phyloP scores from a whole-genome alignment of 2,113 vertebrate genomes.

The Pelodiscus sinensis region DNA sequence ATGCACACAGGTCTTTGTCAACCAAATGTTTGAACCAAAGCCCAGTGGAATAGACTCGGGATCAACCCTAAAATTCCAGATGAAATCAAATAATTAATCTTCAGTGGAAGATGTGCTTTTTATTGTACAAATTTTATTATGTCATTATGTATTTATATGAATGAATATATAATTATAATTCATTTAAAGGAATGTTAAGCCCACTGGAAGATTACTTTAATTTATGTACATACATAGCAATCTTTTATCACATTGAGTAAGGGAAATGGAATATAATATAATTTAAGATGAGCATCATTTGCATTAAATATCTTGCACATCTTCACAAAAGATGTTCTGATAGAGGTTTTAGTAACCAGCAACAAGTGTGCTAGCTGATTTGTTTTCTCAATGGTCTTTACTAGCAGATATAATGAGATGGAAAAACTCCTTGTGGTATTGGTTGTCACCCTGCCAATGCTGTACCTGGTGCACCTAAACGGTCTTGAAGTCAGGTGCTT shows the following conservation, averaged over 20 bases:
- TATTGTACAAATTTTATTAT: conserved; percentile 47
- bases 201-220: conserved; percentile 36
- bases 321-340: background rate
- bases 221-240: conserved; percentile 64
- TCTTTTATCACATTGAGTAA: conserved; percentile 52
- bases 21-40: background rate
- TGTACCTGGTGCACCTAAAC: background rate
- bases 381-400: background rate
- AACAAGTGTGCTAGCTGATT: background rate
- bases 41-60: background rate
- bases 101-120: conserved; percentile 17
- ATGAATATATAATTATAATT: conserved; percentile 57
- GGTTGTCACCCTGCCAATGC: background rate
- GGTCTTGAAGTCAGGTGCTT: background rate
- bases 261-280: conserved; percentile 44
- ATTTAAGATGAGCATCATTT: conserved; percentile 32
- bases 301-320: background rate
- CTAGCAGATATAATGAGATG: background rate
- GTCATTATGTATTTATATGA: conserved; percentile 65
- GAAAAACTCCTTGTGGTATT: background rate
- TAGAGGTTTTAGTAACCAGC: background rate
- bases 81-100: conserved; percentile 55
- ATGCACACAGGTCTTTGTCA: background rate
- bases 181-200: conserved; percentile 66
- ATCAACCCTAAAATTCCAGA: conserved; percentile 24